phyloP scores from a whole-genome alignment of 1,140 invertebrate species.

The Calosoma granatense region DNA sequence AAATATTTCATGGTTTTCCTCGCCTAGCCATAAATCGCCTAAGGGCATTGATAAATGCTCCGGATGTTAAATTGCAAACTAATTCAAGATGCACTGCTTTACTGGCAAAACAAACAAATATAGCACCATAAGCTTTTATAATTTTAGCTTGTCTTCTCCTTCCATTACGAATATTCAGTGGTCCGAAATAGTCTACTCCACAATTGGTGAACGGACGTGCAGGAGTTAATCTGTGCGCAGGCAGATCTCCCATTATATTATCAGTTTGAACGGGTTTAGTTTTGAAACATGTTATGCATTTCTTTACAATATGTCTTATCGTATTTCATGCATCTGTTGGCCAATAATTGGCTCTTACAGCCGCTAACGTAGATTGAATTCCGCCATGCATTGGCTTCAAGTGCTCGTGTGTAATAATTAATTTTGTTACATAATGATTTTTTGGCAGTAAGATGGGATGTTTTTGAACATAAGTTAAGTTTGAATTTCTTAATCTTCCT shows the following conservation, averaged over 20 bases:
- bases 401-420: conserved; percentile 19
- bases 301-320: conserved; percentile 14
- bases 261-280: conserved; percentile 10
- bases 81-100: conserved; percentile 25
- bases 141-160: background rate
- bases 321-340: conserved; percentile 14
- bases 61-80: conserved; percentile 17
- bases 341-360: conserved; percentile 23
- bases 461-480: conserved; percentile 23
- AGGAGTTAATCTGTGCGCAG: conserved; percentile 22
- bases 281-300: conserved; percentile 24
- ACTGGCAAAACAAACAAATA: conserved; percentile 7
- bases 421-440: conserved; percentile 16
- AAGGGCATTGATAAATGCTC: conserved; percentile 20
- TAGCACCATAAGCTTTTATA: conserved; percentile 18
- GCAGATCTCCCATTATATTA: conserved; percentile 28
- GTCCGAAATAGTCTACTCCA: conserved; percentile 20
- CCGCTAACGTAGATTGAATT: conserved; percentile 16
- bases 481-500: conserved; percentile 26
- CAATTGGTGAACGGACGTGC: conserved; percentile 15
- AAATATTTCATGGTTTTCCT: conserved; percentile 13
- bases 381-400: conserved; percentile 23
- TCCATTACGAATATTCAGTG: conserved; percentile 14
- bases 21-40: conserved; percentile 22
- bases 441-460: conserved; percentile 30